Percentiles rank a stretch among this genome's conserved stretches.
Evolutionary conservation across 2,797 vertebrate species (phyloP).

Genomic region (Dermochelys coriacea): DNA sequence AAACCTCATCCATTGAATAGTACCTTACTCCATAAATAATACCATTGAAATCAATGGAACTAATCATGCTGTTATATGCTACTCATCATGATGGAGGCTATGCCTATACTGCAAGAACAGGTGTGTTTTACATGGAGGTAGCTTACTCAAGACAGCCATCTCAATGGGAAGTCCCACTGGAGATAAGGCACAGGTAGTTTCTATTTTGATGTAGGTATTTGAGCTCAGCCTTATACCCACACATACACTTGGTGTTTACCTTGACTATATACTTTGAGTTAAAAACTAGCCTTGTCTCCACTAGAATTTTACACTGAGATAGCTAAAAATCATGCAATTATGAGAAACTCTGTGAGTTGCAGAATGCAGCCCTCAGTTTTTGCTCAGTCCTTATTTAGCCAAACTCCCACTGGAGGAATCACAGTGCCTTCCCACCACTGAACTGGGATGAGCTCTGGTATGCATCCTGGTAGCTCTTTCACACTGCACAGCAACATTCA

Average conservation of each 20-base stretch:
- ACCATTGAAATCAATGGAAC: rapidly evolving
- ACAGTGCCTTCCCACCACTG: too few relatives aligned
- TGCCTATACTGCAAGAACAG: neutral
- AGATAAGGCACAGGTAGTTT: neutral
- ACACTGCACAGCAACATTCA: neutral
- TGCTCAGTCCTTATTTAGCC: neutral
- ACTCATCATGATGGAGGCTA: neutral
- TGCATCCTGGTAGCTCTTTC: rapidly evolving
- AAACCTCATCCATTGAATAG: neutral
- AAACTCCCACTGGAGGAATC: neutral
- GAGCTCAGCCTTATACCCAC: neutral
- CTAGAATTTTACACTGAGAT: neutral
- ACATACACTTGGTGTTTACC: neutral
- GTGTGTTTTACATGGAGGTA: neutral
- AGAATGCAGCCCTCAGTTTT: neutral
- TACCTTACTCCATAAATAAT: neutral
- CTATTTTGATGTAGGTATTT: neutral
- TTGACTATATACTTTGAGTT: neutral
- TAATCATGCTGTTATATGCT: neutral
- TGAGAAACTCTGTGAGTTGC: neutral
- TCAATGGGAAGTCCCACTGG: neutral
- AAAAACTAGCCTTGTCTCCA: neutral
- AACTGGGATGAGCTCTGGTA: rapidly evolving
- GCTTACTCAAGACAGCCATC: neutral
- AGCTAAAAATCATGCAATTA: neutral